Evolutionary conservation across 2,888 invertebrate species (phyloP), one percentile per base, ranked within the genome.

Genomic region (Drosophila vallismaia): DNA sequence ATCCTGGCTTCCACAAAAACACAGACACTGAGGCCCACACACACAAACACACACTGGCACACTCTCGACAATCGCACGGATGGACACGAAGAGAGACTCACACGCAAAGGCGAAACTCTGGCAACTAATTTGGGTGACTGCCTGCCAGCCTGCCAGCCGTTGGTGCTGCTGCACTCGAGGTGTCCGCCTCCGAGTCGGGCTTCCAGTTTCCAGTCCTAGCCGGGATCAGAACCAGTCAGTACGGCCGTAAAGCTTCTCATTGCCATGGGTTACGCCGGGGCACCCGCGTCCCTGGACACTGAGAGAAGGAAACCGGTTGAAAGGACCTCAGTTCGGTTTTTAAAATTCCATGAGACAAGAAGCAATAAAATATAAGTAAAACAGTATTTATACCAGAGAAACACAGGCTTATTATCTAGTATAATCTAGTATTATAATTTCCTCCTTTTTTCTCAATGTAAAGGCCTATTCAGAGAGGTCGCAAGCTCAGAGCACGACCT

Each of bases 61-160:
- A 54, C 40, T 29, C 52, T 38, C 66, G 54, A 31, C 38, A 45
- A 38, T 45, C 66, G 64, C 64, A 31, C 50, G 33, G 50, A 29
- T 31, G 14, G 14, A 10, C 10, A 31, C 9, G 44, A 56, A 38
- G 48, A 54, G 58, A 81, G 78, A 81, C 58, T 84, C 81, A 81
- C 78, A 74, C 87, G 78, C 87, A 81, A 77, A 63, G 82, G 85
- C 82, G 85, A 81, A 86, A 86, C 85, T 82, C 76, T 82, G 82
- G 79, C 87, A 82, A 82, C 82, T 82, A 84, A 82, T 82, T 81
- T 86, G 81, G 85, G 87, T 82, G 82, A 82, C 74, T 82, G 77
- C 58, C 62, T 60, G 60, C 66, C 40, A 26, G 44, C 57, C 69
- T 42, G 28, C 56, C 52, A 52, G 50, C 26, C 48, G 26, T 36